Percentiles rank a stretch among this genome's conserved stretches.
These are phyloP conservation scores for Nipponia nippon DNA, from an alignment of 2,113 vertebrate species.

Conservation along the genomic window DNA sequence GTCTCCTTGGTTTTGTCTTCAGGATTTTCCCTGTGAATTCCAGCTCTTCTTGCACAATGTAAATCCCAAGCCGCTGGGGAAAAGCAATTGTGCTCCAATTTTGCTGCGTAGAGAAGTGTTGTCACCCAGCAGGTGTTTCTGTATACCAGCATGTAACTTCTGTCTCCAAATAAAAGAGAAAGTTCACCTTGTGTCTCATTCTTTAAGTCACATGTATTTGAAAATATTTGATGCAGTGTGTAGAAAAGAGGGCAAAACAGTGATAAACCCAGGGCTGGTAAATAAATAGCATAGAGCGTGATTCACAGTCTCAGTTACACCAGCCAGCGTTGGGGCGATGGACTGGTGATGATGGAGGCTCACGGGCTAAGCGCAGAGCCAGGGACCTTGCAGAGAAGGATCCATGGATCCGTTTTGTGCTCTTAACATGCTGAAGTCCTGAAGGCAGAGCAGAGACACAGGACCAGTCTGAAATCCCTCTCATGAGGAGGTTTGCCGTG, in stretches of 20 bases:
- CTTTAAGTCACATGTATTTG: not conserved
- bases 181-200: not conserved
- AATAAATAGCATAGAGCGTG: not conserved
- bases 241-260: not conserved
- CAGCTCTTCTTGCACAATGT: not conserved
- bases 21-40: not conserved
- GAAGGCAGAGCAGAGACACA: fast-evolving
- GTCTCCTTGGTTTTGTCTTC: not conserved
- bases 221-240: not conserved
- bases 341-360: not conserved
- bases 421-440: fast-evolving
- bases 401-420: fast-evolving
- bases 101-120: not conserved
- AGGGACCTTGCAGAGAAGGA: not conserved
- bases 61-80: not conserved
- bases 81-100: not conserved
- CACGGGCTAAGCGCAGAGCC: not conserved
- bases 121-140: not conserved
- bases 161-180: not conserved
- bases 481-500: not conserved
- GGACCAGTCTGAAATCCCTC: not conserved
- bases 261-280: not conserved
- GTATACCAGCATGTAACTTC: not conserved
- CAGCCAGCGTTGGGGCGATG: fast-evolving
- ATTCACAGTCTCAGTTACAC: not conserved